Conservation (phyloP, 37 sponge, comb jelly and placozoan species). For the Crambe crambe region DNA sequence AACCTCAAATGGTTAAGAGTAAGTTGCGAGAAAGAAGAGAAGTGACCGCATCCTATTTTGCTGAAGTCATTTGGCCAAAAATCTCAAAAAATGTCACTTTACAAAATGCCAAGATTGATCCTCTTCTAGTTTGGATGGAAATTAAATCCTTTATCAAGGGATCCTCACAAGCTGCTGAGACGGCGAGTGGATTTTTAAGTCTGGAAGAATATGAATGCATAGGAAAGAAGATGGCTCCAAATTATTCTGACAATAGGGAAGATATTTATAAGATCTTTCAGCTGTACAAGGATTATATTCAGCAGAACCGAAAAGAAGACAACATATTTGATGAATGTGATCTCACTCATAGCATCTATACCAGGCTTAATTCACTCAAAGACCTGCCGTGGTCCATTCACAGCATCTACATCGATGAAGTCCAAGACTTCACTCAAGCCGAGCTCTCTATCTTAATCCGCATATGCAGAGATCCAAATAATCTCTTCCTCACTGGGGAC, state of each 20-base stretch:
- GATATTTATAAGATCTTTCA: slow-evolving; percentile 65
- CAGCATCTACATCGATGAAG: slow-evolving; percentile 79
- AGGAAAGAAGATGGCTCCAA: slow-evolving; percentile 75
- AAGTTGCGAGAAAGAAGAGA: slow-evolving; percentile 45
- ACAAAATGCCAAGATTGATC: slow-evolving; percentile 4
- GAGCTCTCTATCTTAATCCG: slow-evolving; percentile 62
- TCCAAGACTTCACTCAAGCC: slow-evolving; percentile 88
- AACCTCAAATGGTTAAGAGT: neutral
- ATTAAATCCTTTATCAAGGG: slow-evolving; percentile 87
- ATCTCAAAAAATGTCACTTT: slow-evolving; percentile 18
- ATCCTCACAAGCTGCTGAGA: slow-evolving; percentile 60
- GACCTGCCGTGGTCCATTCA: slow-evolving; percentile 53
- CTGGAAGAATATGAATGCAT: slow-evolving; percentile 53
- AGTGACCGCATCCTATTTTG: slow-evolving; percentile 38
- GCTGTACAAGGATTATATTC: slow-evolving; percentile 18
- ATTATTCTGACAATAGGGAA: slow-evolving; percentile 52
- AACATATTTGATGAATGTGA: slow-evolving; percentile 77
- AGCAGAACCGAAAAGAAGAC: slow-evolving; percentile 8
- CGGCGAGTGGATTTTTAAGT: slow-evolving; percentile 37
- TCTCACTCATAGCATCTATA: slow-evolving; percentile 42
- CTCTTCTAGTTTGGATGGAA: slow-evolving; percentile 83
- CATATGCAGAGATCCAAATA: slow-evolving; percentile 60
- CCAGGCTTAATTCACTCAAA: slow-evolving; percentile 17
- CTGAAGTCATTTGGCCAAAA: slow-evolving; percentile 45
- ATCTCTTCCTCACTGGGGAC: slow-evolving; percentile 77